Evolutionary conservation across 2,888 invertebrate species (phyloP).

Genomic region (Chalcis sispes): DNA sequence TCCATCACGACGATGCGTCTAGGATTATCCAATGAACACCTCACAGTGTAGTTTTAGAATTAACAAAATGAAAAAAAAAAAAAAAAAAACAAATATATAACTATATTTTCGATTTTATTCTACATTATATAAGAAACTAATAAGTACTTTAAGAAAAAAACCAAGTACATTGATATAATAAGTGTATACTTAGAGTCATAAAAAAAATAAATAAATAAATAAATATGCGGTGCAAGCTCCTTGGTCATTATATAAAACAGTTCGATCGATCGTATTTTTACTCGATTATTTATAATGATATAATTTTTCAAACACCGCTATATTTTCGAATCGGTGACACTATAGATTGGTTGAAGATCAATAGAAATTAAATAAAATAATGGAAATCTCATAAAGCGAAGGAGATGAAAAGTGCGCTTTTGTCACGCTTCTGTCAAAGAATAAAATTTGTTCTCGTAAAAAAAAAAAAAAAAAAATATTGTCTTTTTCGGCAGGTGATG

Average conservation of each 20-base stretch:
- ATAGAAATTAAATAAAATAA: too few relatives aligned
- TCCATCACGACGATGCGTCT: conserved; percentile 34
- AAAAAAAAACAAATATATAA: conserved; percentile 52
- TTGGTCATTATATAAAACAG: conserved; percentile 61
- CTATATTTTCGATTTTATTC: conserved; percentile 70
- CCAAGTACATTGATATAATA: conserved; percentile 20
- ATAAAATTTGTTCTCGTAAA: conserved; percentile 45
- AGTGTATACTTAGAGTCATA: conserved; percentile 19
- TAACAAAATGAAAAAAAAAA: conserved; percentile 27
- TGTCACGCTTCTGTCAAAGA: conserved; percentile 42
- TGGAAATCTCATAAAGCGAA: too few relatives aligned
- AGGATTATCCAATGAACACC: conserved; percentile 44
- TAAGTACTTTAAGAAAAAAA: conserved; percentile 16
- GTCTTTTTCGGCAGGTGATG: conserved; percentile 15
- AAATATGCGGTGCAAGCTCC: conserved; percentile 56
- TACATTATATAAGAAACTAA: conserved; percentile 57
- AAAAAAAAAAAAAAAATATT: too few relatives aligned
- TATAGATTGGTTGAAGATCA: too few relatives aligned
- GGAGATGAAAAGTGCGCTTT: conserved; percentile 30
- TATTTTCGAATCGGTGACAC: conserved; percentile 22
- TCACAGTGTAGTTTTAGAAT: conserved; percentile 44
- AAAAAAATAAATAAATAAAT: background rate
- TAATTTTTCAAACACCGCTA: background rate
- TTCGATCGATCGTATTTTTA: conserved; percentile 60
- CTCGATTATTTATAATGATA: conserved; percentile 29